phyloP scores from a whole-genome alignment of 2,797 vertebrate species.

The Pantherophis vulpinus region DNA sequence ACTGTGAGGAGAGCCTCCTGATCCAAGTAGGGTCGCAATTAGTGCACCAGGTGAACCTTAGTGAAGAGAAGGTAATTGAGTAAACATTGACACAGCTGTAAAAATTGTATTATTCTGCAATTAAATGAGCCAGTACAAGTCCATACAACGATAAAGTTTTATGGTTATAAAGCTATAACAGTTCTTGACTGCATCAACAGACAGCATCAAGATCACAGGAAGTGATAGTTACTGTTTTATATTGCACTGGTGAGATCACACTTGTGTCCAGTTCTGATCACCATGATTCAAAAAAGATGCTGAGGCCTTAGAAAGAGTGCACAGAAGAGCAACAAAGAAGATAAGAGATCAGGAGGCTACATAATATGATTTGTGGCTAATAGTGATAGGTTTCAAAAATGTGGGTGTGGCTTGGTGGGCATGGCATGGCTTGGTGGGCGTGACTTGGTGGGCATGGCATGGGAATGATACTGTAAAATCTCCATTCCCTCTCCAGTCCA shows the following conservation, averaged over 20 bases:
- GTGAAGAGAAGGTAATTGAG: background rate
- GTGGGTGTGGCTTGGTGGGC: too few species aligned
- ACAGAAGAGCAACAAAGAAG: background rate
- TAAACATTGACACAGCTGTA: background rate
- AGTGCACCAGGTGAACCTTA: too few species aligned
- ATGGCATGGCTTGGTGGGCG: too few species aligned
- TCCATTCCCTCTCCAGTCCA: too few species aligned
- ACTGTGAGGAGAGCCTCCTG: too few species aligned
- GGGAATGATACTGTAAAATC: too few species aligned
- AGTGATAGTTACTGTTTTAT: background rate
- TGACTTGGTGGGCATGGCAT: too few species aligned
- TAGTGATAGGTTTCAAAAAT: too few species aligned
- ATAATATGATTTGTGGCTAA: background rate
- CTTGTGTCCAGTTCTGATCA: background rate
- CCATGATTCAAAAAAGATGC: background rate
- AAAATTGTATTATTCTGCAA: background rate
- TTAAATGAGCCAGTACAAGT: background rate
- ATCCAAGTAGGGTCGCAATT: too few species aligned
- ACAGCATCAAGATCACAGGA: background rate
- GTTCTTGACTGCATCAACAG: background rate
- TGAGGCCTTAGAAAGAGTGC: background rate
- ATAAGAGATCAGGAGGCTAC: background rate
- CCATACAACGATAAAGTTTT: background rate
- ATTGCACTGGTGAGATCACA: background rate
- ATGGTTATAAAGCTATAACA: background rate